A percentile compares a stretch with the other conserved stretches of the same genome.
Evolutionary conservation across 2,113 vertebrate genomes (phyloP).

Genomic region (Oreocharis arfaki): DNA sequence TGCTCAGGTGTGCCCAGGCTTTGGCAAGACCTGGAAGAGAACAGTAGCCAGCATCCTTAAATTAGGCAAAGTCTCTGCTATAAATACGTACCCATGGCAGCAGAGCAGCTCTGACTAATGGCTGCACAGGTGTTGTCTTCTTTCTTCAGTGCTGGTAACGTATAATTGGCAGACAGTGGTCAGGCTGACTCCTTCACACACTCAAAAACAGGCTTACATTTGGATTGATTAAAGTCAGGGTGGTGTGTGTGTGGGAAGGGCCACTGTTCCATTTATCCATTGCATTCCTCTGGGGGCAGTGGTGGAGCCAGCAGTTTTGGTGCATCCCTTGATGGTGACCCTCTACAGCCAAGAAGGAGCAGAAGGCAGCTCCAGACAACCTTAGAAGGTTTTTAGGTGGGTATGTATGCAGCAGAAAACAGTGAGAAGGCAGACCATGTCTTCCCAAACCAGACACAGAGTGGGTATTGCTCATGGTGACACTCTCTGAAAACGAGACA

Average conservation of each 20-base stretch:
- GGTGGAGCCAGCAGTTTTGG: neutral
- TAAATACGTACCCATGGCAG: neutral
- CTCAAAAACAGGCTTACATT: neutral
- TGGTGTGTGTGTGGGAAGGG: neutral
- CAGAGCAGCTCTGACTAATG: neutral
- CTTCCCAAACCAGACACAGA: neutral
- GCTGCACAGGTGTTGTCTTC: neutral
- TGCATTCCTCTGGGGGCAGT: fast-evolving
- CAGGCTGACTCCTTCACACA: neutral
- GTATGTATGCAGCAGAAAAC: neutral
- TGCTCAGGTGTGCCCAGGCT: neutral
- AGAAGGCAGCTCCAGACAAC: neutral
- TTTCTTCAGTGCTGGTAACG: neutral
- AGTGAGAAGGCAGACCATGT: fast-evolving
- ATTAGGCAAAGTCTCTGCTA: neutral
- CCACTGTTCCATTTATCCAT: neutral
- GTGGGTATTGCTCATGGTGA: neutral
- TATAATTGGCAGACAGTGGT: neutral
- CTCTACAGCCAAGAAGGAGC: fast-evolving
- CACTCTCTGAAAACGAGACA: neutral
- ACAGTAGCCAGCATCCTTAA: neutral
- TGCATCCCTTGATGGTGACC: neutral
- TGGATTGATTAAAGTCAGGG: neutral
- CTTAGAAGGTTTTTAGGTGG: neutral
- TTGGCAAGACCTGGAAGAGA: neutral